phyloP scores from a whole-genome alignment of 2,888 invertebrate species.

The Pilophorus perplexus region DNA sequence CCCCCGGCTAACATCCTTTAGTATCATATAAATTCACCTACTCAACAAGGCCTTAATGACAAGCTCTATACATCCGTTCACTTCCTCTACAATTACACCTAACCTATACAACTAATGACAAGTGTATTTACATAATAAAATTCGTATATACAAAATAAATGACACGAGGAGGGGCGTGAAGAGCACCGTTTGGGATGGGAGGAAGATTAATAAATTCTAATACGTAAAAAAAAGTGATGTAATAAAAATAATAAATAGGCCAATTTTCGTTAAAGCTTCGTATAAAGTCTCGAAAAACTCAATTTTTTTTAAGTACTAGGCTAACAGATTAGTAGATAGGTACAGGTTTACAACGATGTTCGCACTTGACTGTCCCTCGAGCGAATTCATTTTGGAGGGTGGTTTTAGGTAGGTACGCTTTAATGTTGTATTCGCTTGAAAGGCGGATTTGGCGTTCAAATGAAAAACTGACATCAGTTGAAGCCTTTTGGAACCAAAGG shows the following conservation, averaged over 20 bases:
- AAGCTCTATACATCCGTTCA: slow-evolving; percentile 32
- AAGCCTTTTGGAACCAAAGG: no score
- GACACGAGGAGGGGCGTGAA: no score
- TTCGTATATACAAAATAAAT: slow-evolving; percentile 5
- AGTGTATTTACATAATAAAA: slow-evolving; percentile 10
- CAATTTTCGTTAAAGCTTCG: slow-evolving; percentile 19
- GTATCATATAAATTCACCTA: no score
- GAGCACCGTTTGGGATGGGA: slow-evolving; percentile 10
- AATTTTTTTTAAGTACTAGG: slow-evolving; percentile 1
- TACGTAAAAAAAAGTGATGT: no score
- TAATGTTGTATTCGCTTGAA: no score
- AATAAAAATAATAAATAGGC: slow-evolving; percentile 14
- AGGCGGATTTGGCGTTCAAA: no score
- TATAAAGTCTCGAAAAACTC: not conserved
- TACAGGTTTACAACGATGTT: no score
- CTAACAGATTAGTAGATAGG: not conserved
- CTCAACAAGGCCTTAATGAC: slow-evolving; percentile 24
- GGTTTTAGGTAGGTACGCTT: no score
- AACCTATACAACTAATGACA: slow-evolving; percentile 1
- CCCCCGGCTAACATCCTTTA: no score
- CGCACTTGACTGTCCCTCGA: no score
- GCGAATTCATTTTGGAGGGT: no score
- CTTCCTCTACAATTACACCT: not conserved
- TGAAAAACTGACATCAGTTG: no score
- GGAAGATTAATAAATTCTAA: slow-evolving; percentile 1